These are phyloP conservation scores for human DNA, from an alignment of 2,113 vertebrate species.

Conservation along the genomic window DNA sequence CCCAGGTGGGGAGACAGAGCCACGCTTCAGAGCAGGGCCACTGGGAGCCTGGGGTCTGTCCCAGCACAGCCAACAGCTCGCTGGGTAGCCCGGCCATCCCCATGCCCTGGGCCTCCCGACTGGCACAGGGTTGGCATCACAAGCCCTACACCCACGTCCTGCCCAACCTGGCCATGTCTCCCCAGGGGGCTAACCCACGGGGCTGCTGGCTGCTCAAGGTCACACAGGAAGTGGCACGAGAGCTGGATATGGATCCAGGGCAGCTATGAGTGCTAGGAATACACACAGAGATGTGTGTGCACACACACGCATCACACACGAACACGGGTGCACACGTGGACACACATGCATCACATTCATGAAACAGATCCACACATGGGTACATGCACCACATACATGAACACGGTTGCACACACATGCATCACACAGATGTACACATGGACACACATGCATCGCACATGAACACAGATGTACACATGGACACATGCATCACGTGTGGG, in stretches of 20 bases:
- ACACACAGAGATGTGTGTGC: background rate
- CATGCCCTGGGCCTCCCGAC: accelerated
- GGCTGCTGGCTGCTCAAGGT: background rate
- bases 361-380: accelerated
- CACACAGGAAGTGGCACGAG: background rate
- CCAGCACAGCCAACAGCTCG: background rate
- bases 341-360: accelerated
- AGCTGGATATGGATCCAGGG: accelerated
- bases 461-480: background rate
- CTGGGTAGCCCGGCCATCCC: background rate
- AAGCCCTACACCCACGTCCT: accelerated
- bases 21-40: background rate
- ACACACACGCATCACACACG: accelerated
- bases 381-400: too few relatives aligned
- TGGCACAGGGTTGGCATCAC: background rate
- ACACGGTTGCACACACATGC: too few relatives aligned
- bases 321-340: accelerated
- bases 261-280: too few relatives aligned
- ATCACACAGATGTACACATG: too few relatives aligned
- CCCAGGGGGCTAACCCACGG: background rate
- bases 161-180: accelerated
- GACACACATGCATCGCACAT: accelerated
- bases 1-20: background rate
- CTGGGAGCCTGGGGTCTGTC: background rate
- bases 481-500: too few relatives aligned